A percentile compares a stretch with the other conserved stretches of the same genome.
Conservation (phyloP, 2,888 invertebrate species). For the Diploptera punctata region DNA sequence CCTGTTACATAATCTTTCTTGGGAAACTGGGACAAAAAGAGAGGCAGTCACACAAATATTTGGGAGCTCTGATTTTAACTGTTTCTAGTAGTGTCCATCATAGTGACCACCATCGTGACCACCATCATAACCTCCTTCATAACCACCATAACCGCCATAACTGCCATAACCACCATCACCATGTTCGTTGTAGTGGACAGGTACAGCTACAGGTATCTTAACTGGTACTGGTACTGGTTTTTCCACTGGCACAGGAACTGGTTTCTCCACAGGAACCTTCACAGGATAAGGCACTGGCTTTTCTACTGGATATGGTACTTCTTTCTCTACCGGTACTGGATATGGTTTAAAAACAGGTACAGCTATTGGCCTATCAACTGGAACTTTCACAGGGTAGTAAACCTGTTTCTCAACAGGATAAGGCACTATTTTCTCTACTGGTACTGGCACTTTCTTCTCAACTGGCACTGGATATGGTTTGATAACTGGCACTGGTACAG, state of each 20-base stretch:
- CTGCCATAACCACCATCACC: background rate
- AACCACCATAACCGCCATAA: too few relatives aligned
- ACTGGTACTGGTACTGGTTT: slow-evolving; percentile 68
- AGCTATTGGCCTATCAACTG: slow-evolving; percentile 61
- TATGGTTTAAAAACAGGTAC: slow-evolving; percentile 43
- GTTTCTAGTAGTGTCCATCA: too few relatives aligned
- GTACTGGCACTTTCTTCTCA: slow-evolving; percentile 59
- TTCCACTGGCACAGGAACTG: slow-evolving; percentile 41
- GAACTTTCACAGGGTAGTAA: slow-evolving; percentile 42
- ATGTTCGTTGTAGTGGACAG: slow-evolving; percentile 66
- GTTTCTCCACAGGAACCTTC: slow-evolving; percentile 73
- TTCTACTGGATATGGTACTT: slow-evolving; percentile 62
- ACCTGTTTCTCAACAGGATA: slow-evolving; percentile 68
- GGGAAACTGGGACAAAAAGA: too few relatives aligned
- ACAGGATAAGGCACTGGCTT: slow-evolving; percentile 67
- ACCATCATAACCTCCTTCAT: too few relatives aligned
- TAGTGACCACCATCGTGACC: too few relatives aligned
- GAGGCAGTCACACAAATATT: too few relatives aligned
- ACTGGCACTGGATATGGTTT: slow-evolving; percentile 66
- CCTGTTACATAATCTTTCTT: too few relatives aligned
- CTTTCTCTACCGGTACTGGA: slow-evolving; percentile 48
- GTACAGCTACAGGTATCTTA: slow-evolving; percentile 70
- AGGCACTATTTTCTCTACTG: slow-evolving; percentile 59
- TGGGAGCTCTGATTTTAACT: too few relatives aligned
- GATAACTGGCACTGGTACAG: slow-evolving; percentile 69